Evolutionary conservation across 2,113 vertebrate species (phyloP), one percentile per base, ranked within the genome.

Genomic region (Equus quagga): DNA sequence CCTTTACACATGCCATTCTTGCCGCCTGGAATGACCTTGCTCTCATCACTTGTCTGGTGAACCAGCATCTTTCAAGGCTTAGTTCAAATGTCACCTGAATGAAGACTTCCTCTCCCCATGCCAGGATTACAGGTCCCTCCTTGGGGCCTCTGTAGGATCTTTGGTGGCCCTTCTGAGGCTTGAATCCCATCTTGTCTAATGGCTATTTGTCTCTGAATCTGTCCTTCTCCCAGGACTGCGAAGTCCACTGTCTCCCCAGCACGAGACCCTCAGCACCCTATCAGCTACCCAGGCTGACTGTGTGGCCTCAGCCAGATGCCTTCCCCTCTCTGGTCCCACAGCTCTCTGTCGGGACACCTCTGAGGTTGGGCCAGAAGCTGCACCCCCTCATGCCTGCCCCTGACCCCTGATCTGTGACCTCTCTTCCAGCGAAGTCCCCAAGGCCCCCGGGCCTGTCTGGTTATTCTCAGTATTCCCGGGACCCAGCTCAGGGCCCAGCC

Each of bases 401-500:
- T 92, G 19, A 76, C 41, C 86, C 28, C 86, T 98, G 54, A 94
- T 98, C 84, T 98, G 65, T 75, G 95, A 11, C 88, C 94, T 98
- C 95, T 96, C 90, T 98, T 98, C 0, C 98, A 99, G 99, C 99
- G 36, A 41, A 56, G 87, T 36, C 81, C 21, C 23, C 31, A 67
- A 75, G 60, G 60, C 78, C 81, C 51, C 62, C 5, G 49, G 51
- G 89, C 8, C 44, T 17, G 41, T 15, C 24, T 67, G 31, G 62
- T 87, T 49, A 44, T 46, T 62, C 18, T 75, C 51, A 7, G 9
- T n/a, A 31, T 69, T 56, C 51, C 58, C 2, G 8, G 51, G 6
- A 64, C 46, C 44, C 70, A 85, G 49, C 54, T 28, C 60, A 67
- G 26, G 46, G 64, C 24, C 65, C 41, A 67, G 41, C 28, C 31